These are phyloP conservation scores for Propithecus perrieri DNA, from an alignment of 2,797 vertebrate species.

Conservation along the genomic window DNA sequence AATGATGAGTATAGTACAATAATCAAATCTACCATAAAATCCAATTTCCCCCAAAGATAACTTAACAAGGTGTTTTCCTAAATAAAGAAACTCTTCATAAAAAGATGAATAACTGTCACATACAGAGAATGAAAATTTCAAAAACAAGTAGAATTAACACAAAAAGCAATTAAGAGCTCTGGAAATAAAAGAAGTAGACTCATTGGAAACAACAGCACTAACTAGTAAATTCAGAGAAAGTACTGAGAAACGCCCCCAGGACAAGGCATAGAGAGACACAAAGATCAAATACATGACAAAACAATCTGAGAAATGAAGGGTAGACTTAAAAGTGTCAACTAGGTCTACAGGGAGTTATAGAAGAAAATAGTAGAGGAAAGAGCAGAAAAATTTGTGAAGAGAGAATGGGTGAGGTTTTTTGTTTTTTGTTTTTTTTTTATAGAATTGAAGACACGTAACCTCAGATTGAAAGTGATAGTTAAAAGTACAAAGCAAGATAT, in stretches of 20 bases:
- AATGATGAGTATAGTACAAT: background rate
- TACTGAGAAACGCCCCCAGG: background rate
- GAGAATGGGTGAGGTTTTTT: background rate
- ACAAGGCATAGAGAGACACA: background rate
- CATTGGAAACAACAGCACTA: background rate
- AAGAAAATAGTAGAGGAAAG: background rate
- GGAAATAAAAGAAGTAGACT: background rate
- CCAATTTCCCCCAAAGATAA: background rate
- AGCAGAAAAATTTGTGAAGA: background rate
- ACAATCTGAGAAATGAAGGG: background rate
- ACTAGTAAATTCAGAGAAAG: background rate
- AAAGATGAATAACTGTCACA: background rate
- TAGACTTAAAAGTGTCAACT: background rate
- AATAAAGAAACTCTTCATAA: background rate
- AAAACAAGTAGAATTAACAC: background rate
- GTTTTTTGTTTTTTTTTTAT: background rate
- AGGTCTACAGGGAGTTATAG: background rate
- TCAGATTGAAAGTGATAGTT: background rate
- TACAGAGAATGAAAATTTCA: background rate
- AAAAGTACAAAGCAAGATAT: background rate
- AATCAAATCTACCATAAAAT: background rate
- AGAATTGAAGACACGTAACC: background rate
- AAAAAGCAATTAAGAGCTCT: background rate
- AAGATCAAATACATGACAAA: background rate
- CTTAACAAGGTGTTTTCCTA: background rate